These are phyloP conservation scores for Parelbella ahira DNA, from an alignment of 2,888 invertebrate species.

Conservation along the genomic window DNA sequence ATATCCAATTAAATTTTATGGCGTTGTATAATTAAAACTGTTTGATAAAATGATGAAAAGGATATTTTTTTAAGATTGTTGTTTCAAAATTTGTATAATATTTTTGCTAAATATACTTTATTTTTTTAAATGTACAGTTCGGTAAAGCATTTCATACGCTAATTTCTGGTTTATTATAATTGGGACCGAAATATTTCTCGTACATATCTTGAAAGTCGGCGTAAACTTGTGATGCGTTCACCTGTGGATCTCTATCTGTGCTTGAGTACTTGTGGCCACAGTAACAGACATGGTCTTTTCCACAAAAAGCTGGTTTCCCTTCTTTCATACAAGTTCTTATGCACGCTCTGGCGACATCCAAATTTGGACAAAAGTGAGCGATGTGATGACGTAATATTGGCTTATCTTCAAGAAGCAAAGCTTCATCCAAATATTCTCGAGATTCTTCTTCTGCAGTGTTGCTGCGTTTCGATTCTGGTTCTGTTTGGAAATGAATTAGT, in stretches of 20 bases:
- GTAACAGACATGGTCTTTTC: constrained; percentile 65
- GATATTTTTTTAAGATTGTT: too few relatives aligned
- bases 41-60: too few relatives aligned
- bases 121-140: too few relatives aligned
- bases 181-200: constrained; percentile 54
- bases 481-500: too few relatives aligned
- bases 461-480: not conserved
- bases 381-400: constrained; percentile 59
- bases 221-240: constrained; percentile 33
- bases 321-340: constrained; percentile 52
- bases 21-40: too few relatives aligned
- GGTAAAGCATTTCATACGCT: too few relatives aligned
- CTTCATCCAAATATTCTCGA: constrained; percentile 6
- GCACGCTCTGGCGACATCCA: constrained; percentile 51
- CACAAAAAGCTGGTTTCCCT: constrained; percentile 65
- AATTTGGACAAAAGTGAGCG: constrained; percentile 64
- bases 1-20: too few relatives aligned
- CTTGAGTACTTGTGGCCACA: constrained; percentile 54
- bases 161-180: too few relatives aligned
- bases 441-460: not conserved
- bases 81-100: too few relatives aligned
- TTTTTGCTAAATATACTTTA: too few relatives aligned
- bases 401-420: not conserved
- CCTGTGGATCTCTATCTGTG: constrained; percentile 26
- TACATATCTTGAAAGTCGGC: constrained; percentile 53